Base-by-base conservation (phyloP, 2,113 vertebrate species). In the Upupa epops region DNA sequence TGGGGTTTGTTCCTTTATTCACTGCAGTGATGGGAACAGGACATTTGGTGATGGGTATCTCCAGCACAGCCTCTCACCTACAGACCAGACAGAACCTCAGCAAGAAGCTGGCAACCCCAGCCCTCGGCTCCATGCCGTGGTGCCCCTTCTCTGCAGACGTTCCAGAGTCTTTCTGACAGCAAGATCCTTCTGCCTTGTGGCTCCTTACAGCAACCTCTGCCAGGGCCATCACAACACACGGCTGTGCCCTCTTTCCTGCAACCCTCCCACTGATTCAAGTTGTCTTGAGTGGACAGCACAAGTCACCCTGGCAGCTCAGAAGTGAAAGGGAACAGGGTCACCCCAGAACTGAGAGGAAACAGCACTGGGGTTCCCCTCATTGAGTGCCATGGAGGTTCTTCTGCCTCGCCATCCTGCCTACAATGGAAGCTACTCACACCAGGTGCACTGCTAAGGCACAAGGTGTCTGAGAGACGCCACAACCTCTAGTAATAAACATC, bases 51-150 rank as follows among this genome's bases (percentile, higher is more conserved):
- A 48, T 83, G 45, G 42, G 49, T 9, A 25, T 45, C 90, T 81
- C 72, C 63, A 73, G 52, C 6, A 82, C 1, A 59, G 54, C 28
- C 72, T 52, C 78, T 45, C 80, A 81, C 56, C 52, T 69, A 79
- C n/a, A 64, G 20, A 13, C 61, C 4, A 1, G 60, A 26, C 32
- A 75, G 18, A 25, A 83, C 68, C 65, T 89, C 66, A 49, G 46
- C n/a, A 89, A 56, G 55, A 79, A 85, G 85, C 68, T 18, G 37
- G 32, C 42, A 36, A 5, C 52, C 59, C 42, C 3, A 1, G 26
- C 61, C 29, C 68, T 48, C 2, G 0, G 13, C n/a, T 69, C 63
- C 64, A 7, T 3, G 37, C 54, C 4, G 0, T 2, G 26, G 45
- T 58, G 61, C 26, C 63, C n/a, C n/a, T n/a, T n/a, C n/a, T n/a